These are phyloP conservation scores for Oryctes rhinoceros DNA, from an alignment of 1,140 invertebrate genomes.

Conservation along the genomic window DNA sequence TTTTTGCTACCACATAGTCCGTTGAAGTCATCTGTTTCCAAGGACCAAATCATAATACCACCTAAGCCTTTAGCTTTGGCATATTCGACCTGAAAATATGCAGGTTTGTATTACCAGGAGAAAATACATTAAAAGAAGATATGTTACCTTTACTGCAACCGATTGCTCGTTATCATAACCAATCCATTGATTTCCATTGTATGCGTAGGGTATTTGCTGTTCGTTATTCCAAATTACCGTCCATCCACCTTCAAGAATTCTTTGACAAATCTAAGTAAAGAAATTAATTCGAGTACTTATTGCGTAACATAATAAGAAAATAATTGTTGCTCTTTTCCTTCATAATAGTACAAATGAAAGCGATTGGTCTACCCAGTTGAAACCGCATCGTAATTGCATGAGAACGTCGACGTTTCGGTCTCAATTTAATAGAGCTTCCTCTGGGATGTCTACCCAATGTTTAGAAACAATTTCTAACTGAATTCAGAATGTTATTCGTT, in stretches of 20 bases:
- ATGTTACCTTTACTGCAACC: conserved; percentile 62
- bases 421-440: too few species aligned
- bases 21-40: conserved; percentile 78
- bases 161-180: conserved; percentile 75
- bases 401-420: too few species aligned
- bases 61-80: conserved; percentile 61
- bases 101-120: neutral
- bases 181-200: conserved; percentile 74
- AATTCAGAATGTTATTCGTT: too few species aligned
- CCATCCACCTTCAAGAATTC: conserved; percentile 58
- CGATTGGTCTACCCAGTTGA: too few species aligned
- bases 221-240: conserved; percentile 64
- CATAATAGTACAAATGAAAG: too few species aligned
- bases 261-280: neutral
- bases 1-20: conserved; percentile 67
- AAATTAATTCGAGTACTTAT: neutral
- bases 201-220: conserved; percentile 72
- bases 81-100: conserved; percentile 49
- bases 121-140: too few species aligned
- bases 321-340: too few species aligned
- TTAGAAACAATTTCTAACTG: too few species aligned
- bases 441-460: too few species aligned
- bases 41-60: conserved; percentile 77
- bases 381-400: too few species aligned
- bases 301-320: too few species aligned